Evolutionary conservation across 2,888 invertebrate species (phyloP).

Genomic region (Pollenia griseotomentosa): DNA sequence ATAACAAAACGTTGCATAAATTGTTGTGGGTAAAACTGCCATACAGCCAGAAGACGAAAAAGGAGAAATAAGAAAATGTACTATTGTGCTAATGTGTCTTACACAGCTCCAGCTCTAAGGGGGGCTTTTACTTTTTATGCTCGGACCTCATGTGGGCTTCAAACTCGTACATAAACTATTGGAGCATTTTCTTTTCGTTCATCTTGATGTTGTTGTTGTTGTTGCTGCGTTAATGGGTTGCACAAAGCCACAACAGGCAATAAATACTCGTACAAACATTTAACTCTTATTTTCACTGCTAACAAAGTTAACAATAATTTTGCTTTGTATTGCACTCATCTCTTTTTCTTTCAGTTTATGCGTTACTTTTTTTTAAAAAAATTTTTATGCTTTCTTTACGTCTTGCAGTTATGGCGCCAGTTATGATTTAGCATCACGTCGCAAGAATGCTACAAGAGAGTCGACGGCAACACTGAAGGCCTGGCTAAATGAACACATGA

Average conservation of each 20-base stretch:
- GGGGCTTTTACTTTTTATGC: constrained; percentile 51
- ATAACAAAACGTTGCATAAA: constrained; percentile 50
- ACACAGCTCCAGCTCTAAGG: constrained; percentile 62
- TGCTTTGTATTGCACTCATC: constrained; percentile 72
- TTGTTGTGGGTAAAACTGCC: constrained; percentile 41
- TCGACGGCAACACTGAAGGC: constrained; percentile 98
- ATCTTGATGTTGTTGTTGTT: constrained; percentile 15
- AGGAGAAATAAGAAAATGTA: constrained; percentile 36
- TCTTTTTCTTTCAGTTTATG: constrained; percentile 50
- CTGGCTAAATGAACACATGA: constrained; percentile 98
- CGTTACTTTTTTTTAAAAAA: constrained; percentile 1
- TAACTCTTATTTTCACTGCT: constrained; percentile 69
- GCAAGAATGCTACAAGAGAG: constrained; percentile 99
- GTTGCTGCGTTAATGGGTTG: constrained; percentile 68
- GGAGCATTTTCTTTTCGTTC: constrained; percentile 10
- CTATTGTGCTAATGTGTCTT: constrained; percentile 73
- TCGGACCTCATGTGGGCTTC: constrained; percentile 65
- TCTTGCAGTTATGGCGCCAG: constrained; percentile 93
- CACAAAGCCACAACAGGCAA: constrained; percentile 58
- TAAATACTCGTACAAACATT: constrained; percentile 50
- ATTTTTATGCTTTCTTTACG: constrained; percentile 17
- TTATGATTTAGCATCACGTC: constrained; percentile 96
- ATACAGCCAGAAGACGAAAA: constrained; percentile 31
- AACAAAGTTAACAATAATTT: constrained; percentile 71
- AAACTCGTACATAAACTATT: constrained; percentile 17